Evolutionary conservation across 1,140 invertebrate species (phyloP), one percentile per base, ranked within the genome.

Genomic region (Hycleus cichorii): DNA sequence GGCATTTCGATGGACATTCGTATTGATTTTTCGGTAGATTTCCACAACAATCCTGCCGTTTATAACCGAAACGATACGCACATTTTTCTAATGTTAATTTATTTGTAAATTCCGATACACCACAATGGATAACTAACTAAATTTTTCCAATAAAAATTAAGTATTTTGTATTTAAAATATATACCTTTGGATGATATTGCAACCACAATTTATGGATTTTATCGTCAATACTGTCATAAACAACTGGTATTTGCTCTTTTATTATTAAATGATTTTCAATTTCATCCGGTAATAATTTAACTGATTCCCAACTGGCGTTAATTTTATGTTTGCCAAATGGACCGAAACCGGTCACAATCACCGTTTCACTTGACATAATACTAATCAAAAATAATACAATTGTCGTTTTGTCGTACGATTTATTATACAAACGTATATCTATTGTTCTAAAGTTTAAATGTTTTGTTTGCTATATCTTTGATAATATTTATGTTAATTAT

Each of bases 221-320:
- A 39, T 76, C 65, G 58, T 80, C 75, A 4, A 88, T 83, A 60
- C 79, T 72, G 18, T 81, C 70, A 69, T 90, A 90, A 4, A 75
- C 78, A 24, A 90, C 87, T 4, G 84, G 83, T 60, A 88, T 77
- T 73, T 87, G 78, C 54, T 81, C 58, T 26, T 74, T 73, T 18
- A 86, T 73, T 25, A 89, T 65, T 58, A 82, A 76, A 11, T 83
- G 71, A 8, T 74, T 75, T 44, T 76, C 72, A 59, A 77, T 71
- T 55, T 78, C 73, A 18, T 75, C 73, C 27, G 77, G 75, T 56
- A 87, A 70, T 52, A 81, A 66, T 68, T 83, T 82, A 0, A 89
- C 88, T 12, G 84, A 82, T 68, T 87, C 81, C 87, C 88, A 90
- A 68, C 88, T 91, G 1, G 88, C 83, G 70, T 91, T 91, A 7